Evolutionary conservation across 2,113 vertebrate genomes (phyloP), one percentile per base, ranked within the genome.

Genomic region (Corythornis madagascariensis): DNA sequence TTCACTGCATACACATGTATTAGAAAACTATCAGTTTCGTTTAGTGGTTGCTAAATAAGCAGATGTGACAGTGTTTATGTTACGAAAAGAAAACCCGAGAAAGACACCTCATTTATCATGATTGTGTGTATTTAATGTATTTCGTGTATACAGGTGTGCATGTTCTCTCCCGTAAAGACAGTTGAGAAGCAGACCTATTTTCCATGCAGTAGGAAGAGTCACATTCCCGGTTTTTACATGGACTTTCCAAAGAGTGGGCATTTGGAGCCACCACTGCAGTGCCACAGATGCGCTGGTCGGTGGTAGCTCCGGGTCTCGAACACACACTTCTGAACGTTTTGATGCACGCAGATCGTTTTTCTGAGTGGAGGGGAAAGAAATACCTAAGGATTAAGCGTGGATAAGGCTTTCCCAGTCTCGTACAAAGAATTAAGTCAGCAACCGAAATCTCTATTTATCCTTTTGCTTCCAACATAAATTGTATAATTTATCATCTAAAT

Each of bases 71-170:
- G 66, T 82, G 86, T 93, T 96, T 96, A 88, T 83, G 69, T 78
- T 81, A 83, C 3, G 4, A 86, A 89, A 89, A 92, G 71, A 94
- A 89, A 94, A 92, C 75, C 42, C 13, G 40, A 47, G 33, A 55
- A 94, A 94, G 50, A n/a, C 89, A 92, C 89, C 38, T 92, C 38
- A 70, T 95, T 80, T 86, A 66, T 95, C 85, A 83, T 47, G 59
- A 48, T 35, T 65, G 47, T 81, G 35, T 88, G 40, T 89, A 65
- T 89, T 82, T 81, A 69, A 60, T 20, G 7, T 60, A 18, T 70
- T 73, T 76, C 33, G 5, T 35, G 73, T 38, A 42, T 50, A 76
- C 63, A 89, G 91, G 87, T 92, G 87, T 57, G 48, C 57, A 12
- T 9, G 40, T 11, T 14, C 40, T 66, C 24, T 25, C 33, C 48